These are phyloP conservation scores for Cheilosia grossa DNA, from an alignment of 2,888 invertebrate genomes.

Conservation along the genomic window DNA sequence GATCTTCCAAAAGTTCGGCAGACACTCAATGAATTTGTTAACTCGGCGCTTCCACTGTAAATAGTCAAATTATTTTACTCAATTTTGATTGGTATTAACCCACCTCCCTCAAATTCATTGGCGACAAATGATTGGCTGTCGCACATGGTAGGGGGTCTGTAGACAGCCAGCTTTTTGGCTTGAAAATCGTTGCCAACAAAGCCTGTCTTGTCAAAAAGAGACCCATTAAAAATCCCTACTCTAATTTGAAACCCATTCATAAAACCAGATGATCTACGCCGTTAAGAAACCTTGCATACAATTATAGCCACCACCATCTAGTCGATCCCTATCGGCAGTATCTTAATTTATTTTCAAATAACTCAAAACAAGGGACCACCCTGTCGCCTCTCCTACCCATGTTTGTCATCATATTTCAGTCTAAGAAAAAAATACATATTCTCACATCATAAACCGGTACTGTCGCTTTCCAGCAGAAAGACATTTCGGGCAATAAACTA, in stretches of 20 bases:
- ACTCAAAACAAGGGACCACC: constrained; percentile 46
- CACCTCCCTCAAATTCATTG: no score
- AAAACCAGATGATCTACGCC: constrained; percentile 3
- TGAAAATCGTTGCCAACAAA: no score
- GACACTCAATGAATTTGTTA: no score
- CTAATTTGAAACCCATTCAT: background rate
- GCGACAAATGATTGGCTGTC: no score
- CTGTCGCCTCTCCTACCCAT: constrained; percentile 2
- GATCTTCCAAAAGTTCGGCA: no score
- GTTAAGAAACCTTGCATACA: constrained; percentile 13
- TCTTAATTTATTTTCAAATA: constrained; percentile 61
- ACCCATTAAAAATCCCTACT: background rate
- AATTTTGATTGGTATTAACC: no score
- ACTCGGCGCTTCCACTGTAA: no score
- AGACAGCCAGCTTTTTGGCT: no score
- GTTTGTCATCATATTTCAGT: constrained; percentile 31
- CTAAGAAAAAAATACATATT: constrained; percentile 18
- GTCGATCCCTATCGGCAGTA: constrained; percentile 37
- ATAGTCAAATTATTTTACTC: no score
- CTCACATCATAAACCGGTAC: constrained; percentile 69
- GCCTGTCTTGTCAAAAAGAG: no score
- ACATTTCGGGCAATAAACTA: constrained; percentile 49
- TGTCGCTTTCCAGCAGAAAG: constrained; percentile 50
- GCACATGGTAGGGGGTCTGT: no score
- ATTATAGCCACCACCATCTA: constrained; percentile 12